phyloP scores from a whole-genome alignment of 2,113 vertebrate genomes.

The Eidolon helvum region DNA sequence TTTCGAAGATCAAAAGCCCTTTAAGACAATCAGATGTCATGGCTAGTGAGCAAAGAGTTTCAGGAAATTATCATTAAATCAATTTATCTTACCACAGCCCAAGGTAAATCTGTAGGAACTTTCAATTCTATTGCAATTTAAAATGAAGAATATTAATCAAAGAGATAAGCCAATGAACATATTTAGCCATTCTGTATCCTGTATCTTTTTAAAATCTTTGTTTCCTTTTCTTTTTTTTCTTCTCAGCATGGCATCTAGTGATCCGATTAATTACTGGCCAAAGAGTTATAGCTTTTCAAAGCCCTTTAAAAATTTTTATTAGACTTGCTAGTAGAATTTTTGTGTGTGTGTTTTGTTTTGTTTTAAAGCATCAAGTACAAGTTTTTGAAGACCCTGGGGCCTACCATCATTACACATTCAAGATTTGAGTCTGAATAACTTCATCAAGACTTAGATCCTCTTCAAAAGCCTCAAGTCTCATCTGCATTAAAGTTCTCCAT shows the following conservation, averaged over 20 bases:
- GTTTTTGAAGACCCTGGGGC: conserved; percentile 56
- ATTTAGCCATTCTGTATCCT: not conserved
- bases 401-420: conserved; percentile 32
- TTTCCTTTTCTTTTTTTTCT: not conserved
- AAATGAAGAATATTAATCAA: conserved; percentile 4
- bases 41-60: not conserved
- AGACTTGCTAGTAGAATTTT: conserved; percentile 41
- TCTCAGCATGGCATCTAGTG: not conserved
- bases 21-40: not conserved
- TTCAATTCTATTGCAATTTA: not conserved
- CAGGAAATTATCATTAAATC: conserved; percentile 15
- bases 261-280: conserved; percentile 12
- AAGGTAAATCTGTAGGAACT: not conserved
- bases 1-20: conserved; percentile 23
- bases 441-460: conserved; percentile 58
- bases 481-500: not conserved
- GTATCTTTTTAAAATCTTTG: not conserved
- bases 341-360: conserved; percentile 49
- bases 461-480: conserved; percentile 45
- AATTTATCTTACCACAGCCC: not conserved
- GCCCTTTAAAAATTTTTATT: not conserved
- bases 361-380: conserved; percentile 59
- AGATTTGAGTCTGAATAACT: conserved; percentile 40
- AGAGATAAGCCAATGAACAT: not conserved
- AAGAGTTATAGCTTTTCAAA: conserved; percentile 33